These are phyloP conservation scores for Eupithecia subumbrata DNA, from an alignment of 2,888 invertebrate genomes.

Conservation along the genomic window DNA sequence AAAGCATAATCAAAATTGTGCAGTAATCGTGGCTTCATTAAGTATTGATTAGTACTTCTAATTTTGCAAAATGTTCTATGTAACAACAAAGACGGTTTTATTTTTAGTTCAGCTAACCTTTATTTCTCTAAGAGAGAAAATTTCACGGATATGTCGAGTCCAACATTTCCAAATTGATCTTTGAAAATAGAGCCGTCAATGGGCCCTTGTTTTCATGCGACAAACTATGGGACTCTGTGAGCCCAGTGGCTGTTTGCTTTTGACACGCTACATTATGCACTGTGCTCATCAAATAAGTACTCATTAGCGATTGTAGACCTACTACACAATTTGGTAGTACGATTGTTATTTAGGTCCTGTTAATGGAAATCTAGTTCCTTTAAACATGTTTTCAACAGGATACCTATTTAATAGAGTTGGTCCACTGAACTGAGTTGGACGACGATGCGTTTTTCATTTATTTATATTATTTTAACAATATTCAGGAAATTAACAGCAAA, in stretches of 20 bases:
- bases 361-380: background rate
- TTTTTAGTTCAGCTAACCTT: background rate
- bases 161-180: background rate
- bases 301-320: constrained; percentile 26
- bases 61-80: background rate
- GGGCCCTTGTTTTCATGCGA: constrained; percentile 36
- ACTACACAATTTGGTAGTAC: background rate
- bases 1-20: background rate
- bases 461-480: too few species aligned
- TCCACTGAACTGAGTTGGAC: background rate
- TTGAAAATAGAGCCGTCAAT: constrained; percentile 7
- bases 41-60: background rate
- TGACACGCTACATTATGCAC: constrained; percentile 20
- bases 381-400: too few species aligned
- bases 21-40: background rate
- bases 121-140: background rate
- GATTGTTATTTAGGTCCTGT: background rate
- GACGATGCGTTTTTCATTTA: too few species aligned
- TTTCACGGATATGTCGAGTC: background rate
- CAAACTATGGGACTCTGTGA: constrained; percentile 31
- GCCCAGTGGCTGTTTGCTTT: constrained; percentile 28
- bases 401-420: background rate
- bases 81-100: background rate
- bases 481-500: too few species aligned
- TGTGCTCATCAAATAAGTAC: constrained; percentile 27